Evolutionary conservation across 1,140 invertebrate species (phyloP).

Genomic region (Diabrotica undecimpunctata): DNA sequence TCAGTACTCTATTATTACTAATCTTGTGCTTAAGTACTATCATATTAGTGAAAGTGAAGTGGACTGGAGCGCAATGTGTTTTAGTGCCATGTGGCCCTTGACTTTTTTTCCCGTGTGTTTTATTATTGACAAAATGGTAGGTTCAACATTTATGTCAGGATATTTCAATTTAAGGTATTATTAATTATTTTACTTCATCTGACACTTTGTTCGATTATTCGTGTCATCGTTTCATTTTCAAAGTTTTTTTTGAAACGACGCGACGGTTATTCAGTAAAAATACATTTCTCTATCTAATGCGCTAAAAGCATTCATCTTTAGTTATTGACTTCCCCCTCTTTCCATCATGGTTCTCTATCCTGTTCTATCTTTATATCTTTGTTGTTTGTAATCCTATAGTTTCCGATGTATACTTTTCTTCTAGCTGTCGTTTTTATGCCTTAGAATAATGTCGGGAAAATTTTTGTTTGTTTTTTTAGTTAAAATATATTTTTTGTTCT

Average conservation of each 20-base stretch:
- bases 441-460: too few relatives aligned
- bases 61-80: slow-evolving; percentile 55
- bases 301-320: background rate
- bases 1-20: slow-evolving; percentile 55
- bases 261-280: background rate
- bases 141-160: background rate
- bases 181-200: background rate
- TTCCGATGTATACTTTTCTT: background rate
- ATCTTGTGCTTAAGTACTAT: slow-evolving; percentile 55
- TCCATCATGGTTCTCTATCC: background rate
- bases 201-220: background rate
- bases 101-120: slow-evolving; percentile 35
- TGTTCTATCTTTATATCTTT: background rate
- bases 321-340: background rate
- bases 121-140: slow-evolving; percentile 36
- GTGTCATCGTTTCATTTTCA: background rate
- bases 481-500: too few relatives aligned
- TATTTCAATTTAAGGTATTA: background rate
- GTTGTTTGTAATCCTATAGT: background rate
- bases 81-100: slow-evolving; percentile 31
- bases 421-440: background rate
- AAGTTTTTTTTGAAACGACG: background rate
- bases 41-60: slow-evolving; percentile 53
- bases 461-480: too few relatives aligned
- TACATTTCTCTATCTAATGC: background rate